phyloP scores from a whole-genome alignment of 1,140 invertebrate genomes.

The Hesperophylax magnus region DNA sequence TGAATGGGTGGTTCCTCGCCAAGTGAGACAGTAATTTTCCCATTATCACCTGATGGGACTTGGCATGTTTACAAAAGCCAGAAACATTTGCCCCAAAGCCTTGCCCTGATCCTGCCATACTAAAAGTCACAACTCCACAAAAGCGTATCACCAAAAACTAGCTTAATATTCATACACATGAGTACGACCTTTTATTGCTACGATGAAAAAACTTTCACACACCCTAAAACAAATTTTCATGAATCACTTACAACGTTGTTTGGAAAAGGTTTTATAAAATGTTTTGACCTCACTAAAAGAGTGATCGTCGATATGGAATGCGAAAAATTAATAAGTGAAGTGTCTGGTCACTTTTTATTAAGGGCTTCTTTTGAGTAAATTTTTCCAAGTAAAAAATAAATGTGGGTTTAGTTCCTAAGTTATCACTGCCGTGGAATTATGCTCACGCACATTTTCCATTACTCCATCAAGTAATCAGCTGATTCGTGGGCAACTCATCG shows the following conservation, averaged over 20 bases:
- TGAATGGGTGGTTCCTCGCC: conserved; percentile 20
- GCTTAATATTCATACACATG: no score
- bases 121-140: not conserved
- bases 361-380: no score
- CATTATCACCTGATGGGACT: conserved; percentile 51
- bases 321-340: no score
- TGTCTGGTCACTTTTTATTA: no score
- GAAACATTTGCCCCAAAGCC: conserved; percentile 42
- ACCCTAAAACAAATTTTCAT: not conserved
- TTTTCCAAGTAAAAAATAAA: not conserved
- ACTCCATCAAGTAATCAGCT: conserved; percentile 55
- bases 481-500: conserved; percentile 50
- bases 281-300: not conserved
- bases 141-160: no score
- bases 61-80: conserved; percentile 51
- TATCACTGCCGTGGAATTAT: conserved; percentile 50
- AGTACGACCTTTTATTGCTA: no score
- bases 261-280: no score
- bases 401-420: conserved; percentile 27
- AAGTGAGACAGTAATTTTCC: conserved; percentile 50
- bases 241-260: no score
- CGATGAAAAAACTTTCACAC: not conserved
- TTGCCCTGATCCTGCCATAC: not conserved
- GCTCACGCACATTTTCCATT: conserved; percentile 57
- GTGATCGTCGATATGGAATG: no score